Evolutionary conservation across 2,888 invertebrate genomes (phyloP).

Genomic region (Tiliacea aurago): DNA sequence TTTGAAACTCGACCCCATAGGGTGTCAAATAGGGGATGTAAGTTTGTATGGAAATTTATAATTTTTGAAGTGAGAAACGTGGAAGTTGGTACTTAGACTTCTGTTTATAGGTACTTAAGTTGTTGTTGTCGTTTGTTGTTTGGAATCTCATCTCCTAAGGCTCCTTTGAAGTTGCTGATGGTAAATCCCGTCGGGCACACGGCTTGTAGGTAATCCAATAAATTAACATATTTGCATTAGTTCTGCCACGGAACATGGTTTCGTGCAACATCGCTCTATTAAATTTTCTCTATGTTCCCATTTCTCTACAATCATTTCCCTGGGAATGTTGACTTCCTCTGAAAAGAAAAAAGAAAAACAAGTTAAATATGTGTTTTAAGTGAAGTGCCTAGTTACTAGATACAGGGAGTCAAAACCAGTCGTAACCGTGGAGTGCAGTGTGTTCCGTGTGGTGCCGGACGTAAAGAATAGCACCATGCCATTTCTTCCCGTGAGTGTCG

Average conservation of each 20-base stretch:
- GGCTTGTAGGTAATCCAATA: constrained; percentile 1
- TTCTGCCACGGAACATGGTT: constrained; percentile 65
- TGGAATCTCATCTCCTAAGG: background rate
- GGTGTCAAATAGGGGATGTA: background rate
- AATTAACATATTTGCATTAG: constrained; percentile 66
- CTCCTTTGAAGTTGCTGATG: background rate
- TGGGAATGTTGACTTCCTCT: constrained; percentile 56
- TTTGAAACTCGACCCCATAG: too few relatives aligned
- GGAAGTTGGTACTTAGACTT: background rate
- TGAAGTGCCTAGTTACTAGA: too few relatives aligned
- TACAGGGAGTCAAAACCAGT: background rate
- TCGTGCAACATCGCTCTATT: constrained; percentile 64
- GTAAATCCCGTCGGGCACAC: background rate
- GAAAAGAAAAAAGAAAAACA: constrained; percentile 54
- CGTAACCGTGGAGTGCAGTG: background rate
- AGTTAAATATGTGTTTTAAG: too few relatives aligned
- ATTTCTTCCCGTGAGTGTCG: too few relatives aligned
- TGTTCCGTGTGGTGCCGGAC: too few relatives aligned
- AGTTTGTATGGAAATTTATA: background rate
- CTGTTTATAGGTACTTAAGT: too few relatives aligned
- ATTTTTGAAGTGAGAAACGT: background rate
- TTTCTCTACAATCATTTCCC: constrained; percentile 34
- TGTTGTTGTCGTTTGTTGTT: too few relatives aligned
- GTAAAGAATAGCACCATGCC: too few relatives aligned
- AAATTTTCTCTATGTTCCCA: constrained; percentile 52